phyloP scores from a whole-genome alignment of 2,888 invertebrate species.

The Acheta domesticus region DNA sequence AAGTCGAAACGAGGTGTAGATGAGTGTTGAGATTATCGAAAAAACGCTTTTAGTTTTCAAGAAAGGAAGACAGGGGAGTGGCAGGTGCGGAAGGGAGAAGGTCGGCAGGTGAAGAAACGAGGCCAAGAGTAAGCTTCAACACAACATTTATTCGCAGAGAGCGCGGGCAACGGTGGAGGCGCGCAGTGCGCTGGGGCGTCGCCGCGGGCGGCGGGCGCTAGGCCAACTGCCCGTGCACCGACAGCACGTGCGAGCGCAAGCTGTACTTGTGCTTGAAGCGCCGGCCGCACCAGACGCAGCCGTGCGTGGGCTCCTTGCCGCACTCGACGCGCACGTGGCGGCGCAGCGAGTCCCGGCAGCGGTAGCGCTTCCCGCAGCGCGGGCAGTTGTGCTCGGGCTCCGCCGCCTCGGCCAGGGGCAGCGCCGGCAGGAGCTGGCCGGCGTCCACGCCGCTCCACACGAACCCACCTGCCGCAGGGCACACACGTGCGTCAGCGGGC shows the following conservation, averaged over 20 bases:
- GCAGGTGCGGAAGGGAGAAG: no score
- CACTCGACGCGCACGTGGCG: conserved; percentile 42
- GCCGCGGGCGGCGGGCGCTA: not conserved
- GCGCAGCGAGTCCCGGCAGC: conserved; percentile 36
- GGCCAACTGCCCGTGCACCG: not conserved
- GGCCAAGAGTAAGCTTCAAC: no score
- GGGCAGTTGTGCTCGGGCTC: conserved; percentile 24
- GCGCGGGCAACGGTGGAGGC: no score
- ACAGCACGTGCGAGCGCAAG: conserved; percentile 28
- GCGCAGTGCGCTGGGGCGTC: not conserved
- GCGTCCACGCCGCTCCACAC: no score
- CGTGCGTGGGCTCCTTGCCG: conserved; percentile 42
- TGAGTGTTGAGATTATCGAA: no score
- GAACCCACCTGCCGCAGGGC: no score
- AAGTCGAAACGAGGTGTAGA: no score
- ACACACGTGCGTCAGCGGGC: no score
- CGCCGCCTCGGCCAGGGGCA: not conserved
- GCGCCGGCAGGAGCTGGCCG: not conserved
- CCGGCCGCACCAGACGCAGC: conserved; percentile 45
- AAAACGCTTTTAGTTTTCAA: no score
- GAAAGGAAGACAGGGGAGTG: no score
- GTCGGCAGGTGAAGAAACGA: no score
- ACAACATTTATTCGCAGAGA: no score
- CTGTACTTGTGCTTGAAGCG: conserved; percentile 42
- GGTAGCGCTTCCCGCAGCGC: conserved; percentile 32